Evolutionary conservation across 1,140 invertebrate species (phyloP), one percentile per base, ranked within the genome.

Genomic region (Psilanteris sp.): DNA sequence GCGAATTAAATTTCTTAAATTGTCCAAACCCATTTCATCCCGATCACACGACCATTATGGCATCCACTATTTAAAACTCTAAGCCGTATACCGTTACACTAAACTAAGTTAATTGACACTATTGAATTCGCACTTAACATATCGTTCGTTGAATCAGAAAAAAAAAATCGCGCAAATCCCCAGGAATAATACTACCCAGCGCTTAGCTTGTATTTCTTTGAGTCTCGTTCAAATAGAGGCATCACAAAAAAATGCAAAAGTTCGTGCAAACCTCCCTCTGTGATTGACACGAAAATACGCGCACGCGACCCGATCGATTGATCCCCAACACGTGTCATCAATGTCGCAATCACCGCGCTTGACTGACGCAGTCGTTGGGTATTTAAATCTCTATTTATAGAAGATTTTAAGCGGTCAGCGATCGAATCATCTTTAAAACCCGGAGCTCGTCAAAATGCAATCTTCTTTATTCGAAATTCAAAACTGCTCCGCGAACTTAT

Each of bases 211-310:
- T 16, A 46, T 64, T 50, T 75, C 61, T 62, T 79, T 48, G 41
- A 62, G 36, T 26, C 52, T 16, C 34, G 8, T 14, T 64, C 36
- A 37, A 48, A 67, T 54, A 75, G 37, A 27, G 34, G 34, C 36
- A 29, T 29, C 10, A n/a, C n/a, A n/a, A 66, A 77, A 72, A 78
- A 75, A 64, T 31, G 31, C 26, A 20, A 64, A 74, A 44, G 68
- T 68, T 67, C 44, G 34, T 16, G 55, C 59, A 70, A 71, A 71
- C 31, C 54, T 48, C 70, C 46, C 79, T 79, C 50, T 50, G 77
- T 79, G 84, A 84, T 86, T 85, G 83, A 85, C 86, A 87, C 79
- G 79, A 87, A 88, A 88, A 88, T 87, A 87, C 68, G 80, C 79
- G 79, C 87, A 88, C 86, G 85, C 87, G 87, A 62, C 80, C 54